A percentile compares a stretch with the other conserved stretches of the same genome.
Conservation (phyloP, 2,113 vertebrate genomes). For the Myotis lucifugus region DNA sequence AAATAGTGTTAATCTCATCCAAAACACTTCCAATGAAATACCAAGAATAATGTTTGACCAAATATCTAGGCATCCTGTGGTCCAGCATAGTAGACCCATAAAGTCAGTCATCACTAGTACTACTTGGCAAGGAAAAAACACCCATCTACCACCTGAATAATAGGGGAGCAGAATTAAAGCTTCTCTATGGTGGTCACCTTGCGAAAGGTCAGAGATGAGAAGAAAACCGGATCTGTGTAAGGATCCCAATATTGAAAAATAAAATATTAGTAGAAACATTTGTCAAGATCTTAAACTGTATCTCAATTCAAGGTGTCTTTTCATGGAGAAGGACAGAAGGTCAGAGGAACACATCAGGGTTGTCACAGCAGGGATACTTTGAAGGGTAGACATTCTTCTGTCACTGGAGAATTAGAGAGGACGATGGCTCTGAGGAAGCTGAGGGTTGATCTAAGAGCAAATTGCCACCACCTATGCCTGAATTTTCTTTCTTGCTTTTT, state of each 20-base stretch:
- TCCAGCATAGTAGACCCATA: background rate
- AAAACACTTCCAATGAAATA: background rate
- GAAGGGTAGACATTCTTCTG: background rate
- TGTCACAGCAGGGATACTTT: background rate
- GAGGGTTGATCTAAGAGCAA: background rate
- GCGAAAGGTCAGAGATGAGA: background rate
- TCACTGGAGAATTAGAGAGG: background rate
- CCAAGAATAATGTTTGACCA: background rate
- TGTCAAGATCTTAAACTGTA: background rate
- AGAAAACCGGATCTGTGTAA: background rate
- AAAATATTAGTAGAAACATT: background rate
- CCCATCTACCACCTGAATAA: background rate
- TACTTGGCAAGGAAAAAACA: background rate
- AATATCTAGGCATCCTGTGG: background rate
- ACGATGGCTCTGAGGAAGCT: background rate
- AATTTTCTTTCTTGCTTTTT: background rate
- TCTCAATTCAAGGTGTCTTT: background rate
- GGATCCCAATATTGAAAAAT: background rate
- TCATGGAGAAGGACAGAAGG: background rate
- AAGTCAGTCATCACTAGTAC: background rate
- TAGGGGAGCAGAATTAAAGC: background rate
- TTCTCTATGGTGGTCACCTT: background rate
- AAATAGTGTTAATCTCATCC: background rate
- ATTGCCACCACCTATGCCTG: background rate
- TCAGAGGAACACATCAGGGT: background rate